Evolutionary conservation across 2,113 vertebrate species (phyloP).

Genomic region (Lathamus discolor): DNA sequence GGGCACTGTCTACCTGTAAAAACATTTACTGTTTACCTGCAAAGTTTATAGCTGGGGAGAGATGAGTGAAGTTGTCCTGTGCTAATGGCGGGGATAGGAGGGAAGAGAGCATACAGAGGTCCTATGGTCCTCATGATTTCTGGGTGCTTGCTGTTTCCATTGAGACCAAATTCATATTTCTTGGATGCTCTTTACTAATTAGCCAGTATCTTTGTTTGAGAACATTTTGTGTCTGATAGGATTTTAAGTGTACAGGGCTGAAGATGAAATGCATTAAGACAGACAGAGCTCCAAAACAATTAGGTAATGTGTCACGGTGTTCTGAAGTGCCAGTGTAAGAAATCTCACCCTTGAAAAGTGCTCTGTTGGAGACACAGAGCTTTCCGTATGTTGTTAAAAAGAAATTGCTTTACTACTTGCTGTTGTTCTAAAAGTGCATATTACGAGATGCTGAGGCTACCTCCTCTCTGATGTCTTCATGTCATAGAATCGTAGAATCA

Average conservation of each 20-base stretch:
- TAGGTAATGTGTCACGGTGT: neutral
- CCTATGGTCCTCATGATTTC: accelerated
- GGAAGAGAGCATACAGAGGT: neutral
- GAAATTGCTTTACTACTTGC: neutral
- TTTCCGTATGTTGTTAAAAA: neutral
- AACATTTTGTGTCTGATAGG: neutral
- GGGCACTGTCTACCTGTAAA: neutral
- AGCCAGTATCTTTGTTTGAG: neutral
- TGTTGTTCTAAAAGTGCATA: neutral
- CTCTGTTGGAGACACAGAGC: neutral
- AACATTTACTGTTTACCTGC: neutral
- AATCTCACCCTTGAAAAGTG: neutral
- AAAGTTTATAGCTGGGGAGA: accelerated
- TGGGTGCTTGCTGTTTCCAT: neutral
- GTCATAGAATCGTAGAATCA: neutral
- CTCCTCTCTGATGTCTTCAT: neutral
- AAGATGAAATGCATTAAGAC: neutral
- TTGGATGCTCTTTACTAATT: neutral
- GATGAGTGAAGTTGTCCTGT: neutral
- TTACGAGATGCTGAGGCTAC: neutral
- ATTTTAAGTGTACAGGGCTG: neutral
- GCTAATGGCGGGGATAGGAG: neutral
- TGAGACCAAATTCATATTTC: neutral
- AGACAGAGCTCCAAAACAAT: neutral
- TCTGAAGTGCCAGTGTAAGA: neutral